phyloP scores from a whole-genome alignment of 2,797 vertebrate species.

The Austrolebias charrua region DNA sequence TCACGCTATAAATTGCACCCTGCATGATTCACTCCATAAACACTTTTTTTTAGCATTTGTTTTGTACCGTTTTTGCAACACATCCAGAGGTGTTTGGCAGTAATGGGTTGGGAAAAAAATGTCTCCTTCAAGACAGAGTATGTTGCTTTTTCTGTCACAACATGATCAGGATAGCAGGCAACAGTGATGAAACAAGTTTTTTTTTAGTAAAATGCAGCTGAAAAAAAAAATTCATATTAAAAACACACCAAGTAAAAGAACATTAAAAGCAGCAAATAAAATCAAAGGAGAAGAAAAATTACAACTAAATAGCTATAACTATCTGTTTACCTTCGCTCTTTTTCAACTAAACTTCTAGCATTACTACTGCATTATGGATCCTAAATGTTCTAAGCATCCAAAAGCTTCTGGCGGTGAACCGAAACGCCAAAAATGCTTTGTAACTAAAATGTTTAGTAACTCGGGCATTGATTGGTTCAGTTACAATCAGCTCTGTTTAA shows the following conservation, averaged over 20 bases:
- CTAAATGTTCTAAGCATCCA: no score
- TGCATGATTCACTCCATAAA: no score
- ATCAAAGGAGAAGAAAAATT: background rate
- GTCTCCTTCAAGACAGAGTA: background rate
- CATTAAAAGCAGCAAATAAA: background rate
- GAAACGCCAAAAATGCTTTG: no score
- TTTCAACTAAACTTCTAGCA: no score
- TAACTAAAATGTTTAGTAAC: no score
- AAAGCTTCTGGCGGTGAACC: no score
- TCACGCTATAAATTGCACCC: no score
- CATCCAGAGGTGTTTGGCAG: background rate
- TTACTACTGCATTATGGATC: no score
- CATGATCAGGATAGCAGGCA: background rate
- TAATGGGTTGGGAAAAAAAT: background rate
- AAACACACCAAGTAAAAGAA: background rate
- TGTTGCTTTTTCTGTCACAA: conserved; percentile 1
- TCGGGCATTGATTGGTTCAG: no score
- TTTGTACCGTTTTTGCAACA: background rate
- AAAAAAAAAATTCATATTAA: background rate
- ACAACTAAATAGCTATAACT: background rate
- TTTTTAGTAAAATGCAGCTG: background rate
- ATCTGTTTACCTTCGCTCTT: no score
- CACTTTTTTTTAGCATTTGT: background rate
- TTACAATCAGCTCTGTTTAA: no score
- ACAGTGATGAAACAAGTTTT: background rate